These are phyloP conservation scores for Gymnothorax reevesii DNA, from an alignment of 2,797 vertebrate genomes.

Conservation along the genomic window DNA sequence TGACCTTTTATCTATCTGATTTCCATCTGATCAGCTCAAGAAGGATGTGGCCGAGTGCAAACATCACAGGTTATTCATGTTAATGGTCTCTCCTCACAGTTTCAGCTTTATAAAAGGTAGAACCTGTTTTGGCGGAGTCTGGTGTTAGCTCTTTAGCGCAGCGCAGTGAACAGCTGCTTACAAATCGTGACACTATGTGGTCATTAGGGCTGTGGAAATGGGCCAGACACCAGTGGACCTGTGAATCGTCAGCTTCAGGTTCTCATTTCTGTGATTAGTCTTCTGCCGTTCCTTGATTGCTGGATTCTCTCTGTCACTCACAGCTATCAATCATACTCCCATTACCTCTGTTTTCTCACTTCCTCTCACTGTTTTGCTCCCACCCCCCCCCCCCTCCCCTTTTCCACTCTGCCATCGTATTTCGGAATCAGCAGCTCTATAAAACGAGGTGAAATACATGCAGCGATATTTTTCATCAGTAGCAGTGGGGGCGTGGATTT, in stretches of 20 bases:
- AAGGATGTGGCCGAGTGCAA: too few species aligned
- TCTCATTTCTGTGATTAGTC: background rate
- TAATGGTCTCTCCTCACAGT: background rate
- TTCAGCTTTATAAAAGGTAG: background rate
- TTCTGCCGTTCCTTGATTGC: background rate
- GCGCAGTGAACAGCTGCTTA: slow-evolving; percentile 12
- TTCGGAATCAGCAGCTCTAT: background rate
- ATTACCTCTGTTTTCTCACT: background rate
- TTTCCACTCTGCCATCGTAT: background rate
- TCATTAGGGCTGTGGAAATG: background rate
- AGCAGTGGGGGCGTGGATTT: background rate
- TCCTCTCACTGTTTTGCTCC: background rate
- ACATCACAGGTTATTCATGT: too few species aligned
- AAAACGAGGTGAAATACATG: background rate
- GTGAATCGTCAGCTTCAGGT: background rate
- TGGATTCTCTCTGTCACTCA: background rate
- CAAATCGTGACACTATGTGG: slow-evolving; percentile 4
- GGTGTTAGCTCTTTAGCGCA: background rate
- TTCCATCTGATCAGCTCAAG: too few species aligned
- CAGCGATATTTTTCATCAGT: background rate
- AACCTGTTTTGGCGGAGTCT: background rate
- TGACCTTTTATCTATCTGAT: too few species aligned
- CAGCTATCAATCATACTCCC: background rate
- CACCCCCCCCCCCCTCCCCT: background rate
- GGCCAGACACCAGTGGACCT: background rate